Percentiles rank a stretch among this genome's conserved stretches.
phyloP scores from a whole-genome alignment of 2,797 vertebrate genomes.

The Tamandua tetradactyla region DNA sequence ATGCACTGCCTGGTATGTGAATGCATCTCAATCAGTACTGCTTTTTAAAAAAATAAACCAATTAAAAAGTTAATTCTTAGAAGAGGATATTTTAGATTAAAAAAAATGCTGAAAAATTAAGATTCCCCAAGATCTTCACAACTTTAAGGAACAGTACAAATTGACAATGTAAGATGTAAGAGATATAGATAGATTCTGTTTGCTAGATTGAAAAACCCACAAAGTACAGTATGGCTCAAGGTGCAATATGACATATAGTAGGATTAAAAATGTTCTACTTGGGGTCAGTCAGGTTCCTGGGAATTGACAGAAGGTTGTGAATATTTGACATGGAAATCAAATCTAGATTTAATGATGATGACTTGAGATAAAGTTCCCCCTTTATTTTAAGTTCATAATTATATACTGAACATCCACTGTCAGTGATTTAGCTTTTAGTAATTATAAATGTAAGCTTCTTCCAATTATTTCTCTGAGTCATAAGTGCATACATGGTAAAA shows the following conservation, averaged over 20 bases:
- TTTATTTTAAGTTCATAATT: not conserved
- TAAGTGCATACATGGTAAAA: not conserved
- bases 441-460: not conserved
- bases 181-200: not conserved
- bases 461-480: not conserved
- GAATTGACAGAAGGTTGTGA: not conserved
- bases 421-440: not conserved
- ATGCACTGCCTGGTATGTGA: no score
- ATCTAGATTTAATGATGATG: not conserved
- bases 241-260: not conserved
- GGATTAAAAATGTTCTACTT: not conserved
- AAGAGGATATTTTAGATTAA: not conserved
- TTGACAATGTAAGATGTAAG: not conserved
- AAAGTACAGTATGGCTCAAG: no score
- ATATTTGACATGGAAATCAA: slow-evolving; percentile 17
- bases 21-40: no score
- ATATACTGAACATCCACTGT: not conserved
- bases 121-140: not conserved
- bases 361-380: not conserved
- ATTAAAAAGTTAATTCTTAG: not conserved
- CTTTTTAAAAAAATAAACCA: not conserved
- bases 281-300: not conserved
- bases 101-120: not conserved
- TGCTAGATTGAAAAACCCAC: not conserved
- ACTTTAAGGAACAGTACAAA: not conserved